phyloP scores from a whole-genome alignment of 2,113 vertebrate species.

The Acanthisitta chloris region DNA sequence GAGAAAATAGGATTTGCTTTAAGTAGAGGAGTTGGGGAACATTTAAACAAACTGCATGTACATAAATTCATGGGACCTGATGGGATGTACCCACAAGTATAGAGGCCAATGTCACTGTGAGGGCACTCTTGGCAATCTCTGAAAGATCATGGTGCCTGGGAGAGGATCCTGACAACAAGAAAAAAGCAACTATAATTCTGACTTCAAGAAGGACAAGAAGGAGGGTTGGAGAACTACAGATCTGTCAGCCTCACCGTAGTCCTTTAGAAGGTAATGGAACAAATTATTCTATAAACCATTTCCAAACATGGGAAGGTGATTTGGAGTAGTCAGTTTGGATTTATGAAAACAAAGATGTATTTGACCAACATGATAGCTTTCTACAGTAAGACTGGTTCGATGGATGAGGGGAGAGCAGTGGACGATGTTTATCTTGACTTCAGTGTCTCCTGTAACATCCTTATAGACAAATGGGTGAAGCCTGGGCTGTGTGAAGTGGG shows the following conservation, averaged over 20 bases:
- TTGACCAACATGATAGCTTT: not conserved
- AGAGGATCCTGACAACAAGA: not conserved
- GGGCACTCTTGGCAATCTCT: not conserved
- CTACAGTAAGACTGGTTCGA: not conserved
- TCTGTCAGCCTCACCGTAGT: not conserved
- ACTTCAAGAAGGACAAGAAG: not conserved
- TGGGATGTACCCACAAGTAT: accelerated
- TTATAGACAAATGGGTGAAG: not conserved
- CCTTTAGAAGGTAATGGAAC: not conserved
- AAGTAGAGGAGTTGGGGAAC: not conserved
- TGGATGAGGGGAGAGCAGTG: not conserved
- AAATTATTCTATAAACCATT: not conserved
- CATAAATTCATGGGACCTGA: not conserved
- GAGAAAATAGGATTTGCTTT: not conserved
- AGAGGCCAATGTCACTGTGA: not conserved
- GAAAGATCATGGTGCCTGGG: not conserved
- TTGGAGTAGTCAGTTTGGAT: not conserved
- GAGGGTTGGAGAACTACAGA: not conserved
- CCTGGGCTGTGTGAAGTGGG: not conserved
- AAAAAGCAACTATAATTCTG: not conserved
- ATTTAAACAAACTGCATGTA: not conserved
- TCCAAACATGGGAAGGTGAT: not conserved
- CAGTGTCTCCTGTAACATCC: not conserved
- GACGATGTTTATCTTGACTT: not conserved
- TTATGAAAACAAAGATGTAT: not conserved